Evolutionary conservation across 1,140 invertebrate species (phyloP).

Genomic region (Arion vulgaris): DNA sequence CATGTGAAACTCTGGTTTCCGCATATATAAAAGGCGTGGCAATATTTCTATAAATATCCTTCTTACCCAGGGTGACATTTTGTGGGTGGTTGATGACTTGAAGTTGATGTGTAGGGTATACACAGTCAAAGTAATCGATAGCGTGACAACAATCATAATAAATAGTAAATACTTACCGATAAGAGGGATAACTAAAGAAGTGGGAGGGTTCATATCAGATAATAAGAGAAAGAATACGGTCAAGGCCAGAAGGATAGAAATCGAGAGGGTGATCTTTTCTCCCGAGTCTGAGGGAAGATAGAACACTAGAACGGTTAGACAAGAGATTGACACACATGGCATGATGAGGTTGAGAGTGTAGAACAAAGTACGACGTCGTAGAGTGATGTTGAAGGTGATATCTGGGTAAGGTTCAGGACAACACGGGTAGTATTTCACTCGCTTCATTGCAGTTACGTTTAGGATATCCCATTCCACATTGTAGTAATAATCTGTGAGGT

Average conservation of each 20-base stretch:
- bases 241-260: constrained; percentile 71
- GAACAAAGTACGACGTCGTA: constrained; percentile 78
- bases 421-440: constrained; percentile 86
- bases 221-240: constrained; percentile 73
- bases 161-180: constrained; percentile 73
- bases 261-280: constrained; percentile 72
- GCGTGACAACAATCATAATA: constrained; percentile 72
- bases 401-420: constrained; percentile 93
- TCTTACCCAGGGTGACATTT: constrained; percentile 71
- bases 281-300: constrained; percentile 72
- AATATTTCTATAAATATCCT: constrained; percentile 71
- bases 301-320: constrained; percentile 74
- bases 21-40: constrained; percentile 70
- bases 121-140: constrained; percentile 72
- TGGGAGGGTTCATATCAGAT: constrained; percentile 73
- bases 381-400: constrained; percentile 99
- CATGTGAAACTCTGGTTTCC: constrained; percentile 52
- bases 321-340: constrained; percentile 73
- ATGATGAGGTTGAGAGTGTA: constrained; percentile 73
- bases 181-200: constrained; percentile 69
- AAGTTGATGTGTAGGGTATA: constrained; percentile 71
- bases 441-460: constrained; percentile 83
- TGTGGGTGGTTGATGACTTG: constrained; percentile 69
- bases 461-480: constrained; percentile 99
- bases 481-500: constrained; percentile 70